A percentile compares a stretch with the other conserved stretches of the same genome.
Conservation (phyloP, 2,888 invertebrate species). For the Serripes groenlandicus region DNA sequence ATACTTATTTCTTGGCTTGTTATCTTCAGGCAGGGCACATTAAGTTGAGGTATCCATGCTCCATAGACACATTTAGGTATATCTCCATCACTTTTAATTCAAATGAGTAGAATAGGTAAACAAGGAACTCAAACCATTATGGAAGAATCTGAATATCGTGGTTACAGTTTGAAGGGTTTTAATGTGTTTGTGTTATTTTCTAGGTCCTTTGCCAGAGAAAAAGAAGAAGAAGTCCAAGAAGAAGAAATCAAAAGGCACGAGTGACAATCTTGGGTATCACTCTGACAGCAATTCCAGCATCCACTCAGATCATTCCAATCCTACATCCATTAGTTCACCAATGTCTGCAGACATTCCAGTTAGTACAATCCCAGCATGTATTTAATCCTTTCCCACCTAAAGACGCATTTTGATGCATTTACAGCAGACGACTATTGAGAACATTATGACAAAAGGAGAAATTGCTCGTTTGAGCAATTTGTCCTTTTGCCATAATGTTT, state of each 20-base stretch:
- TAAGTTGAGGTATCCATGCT: too few species aligned
- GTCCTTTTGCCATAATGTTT: neutral
- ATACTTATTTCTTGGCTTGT: too few species aligned
- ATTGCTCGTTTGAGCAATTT: neutral
- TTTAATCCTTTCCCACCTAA: neutral
- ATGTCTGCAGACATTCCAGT: conserved; percentile 67
- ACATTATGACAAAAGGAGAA: neutral
- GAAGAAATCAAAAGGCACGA: conserved; percentile 14
- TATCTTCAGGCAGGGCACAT: too few species aligned
- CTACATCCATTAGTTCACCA: conserved; percentile 26
- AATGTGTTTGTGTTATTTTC: too few species aligned
- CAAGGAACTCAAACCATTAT: too few species aligned
- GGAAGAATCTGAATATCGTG: too few species aligned
- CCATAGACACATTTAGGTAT: too few species aligned
- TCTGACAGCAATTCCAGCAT: conserved; percentile 72
- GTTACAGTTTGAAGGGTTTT: too few species aligned
- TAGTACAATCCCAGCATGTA: conserved; percentile 30
- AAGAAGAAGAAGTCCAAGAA: conserved; percentile 63
- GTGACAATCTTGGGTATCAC: conserved; percentile 56
- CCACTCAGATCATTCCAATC: conserved; percentile 67
- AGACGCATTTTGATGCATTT: neutral
- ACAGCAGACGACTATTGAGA: neutral
- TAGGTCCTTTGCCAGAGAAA: conserved; percentile 46
- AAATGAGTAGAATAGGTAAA: too few species aligned
- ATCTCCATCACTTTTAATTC: too few species aligned